A percentile compares a stretch with the other conserved stretches of the same genome.
These are phyloP conservation scores for Spilosoma lubricipeda DNA, from an alignment of 2,888 invertebrate species.

Conservation along the genomic window DNA sequence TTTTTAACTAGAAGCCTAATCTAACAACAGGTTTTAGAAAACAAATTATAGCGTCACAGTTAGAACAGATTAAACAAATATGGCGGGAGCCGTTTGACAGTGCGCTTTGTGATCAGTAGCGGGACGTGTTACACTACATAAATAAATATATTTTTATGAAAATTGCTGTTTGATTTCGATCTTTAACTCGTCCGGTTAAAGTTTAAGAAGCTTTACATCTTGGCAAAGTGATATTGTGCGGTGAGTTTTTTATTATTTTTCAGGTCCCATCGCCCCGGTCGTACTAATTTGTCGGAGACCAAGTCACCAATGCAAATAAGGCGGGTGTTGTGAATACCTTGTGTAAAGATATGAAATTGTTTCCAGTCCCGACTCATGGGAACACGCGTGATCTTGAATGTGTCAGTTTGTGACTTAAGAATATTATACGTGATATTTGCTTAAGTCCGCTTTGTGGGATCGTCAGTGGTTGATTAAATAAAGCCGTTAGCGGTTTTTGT, in stretches of 20 bases:
- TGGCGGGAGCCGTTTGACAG: constrained; percentile 72
- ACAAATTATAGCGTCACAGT: constrained; percentile 66
- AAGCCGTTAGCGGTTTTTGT: constrained; percentile 8
- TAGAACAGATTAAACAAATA: constrained; percentile 78
- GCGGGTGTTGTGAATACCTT: constrained; percentile 79
- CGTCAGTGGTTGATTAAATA: constrained; percentile 16
- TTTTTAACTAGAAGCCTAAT: constrained; percentile 55
- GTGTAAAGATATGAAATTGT: constrained; percentile 84
- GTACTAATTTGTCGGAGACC: constrained; percentile 81
- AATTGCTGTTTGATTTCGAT: constrained; percentile 26
- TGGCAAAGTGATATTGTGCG: constrained; percentile 37
- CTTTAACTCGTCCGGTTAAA: constrained; percentile 38
- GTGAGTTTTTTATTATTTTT: constrained; percentile 69
- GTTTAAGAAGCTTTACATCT: constrained; percentile 14
- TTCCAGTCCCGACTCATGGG: constrained; percentile 78
- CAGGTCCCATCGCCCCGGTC: constrained; percentile 59
- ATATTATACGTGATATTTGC: constrained; percentile 48
- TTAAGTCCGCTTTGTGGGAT: constrained; percentile 33
- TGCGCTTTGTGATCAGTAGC: constrained; percentile 71
- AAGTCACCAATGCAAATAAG: constrained; percentile 84
- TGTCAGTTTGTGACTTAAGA: constrained; percentile 38
- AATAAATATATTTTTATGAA: constrained; percentile 30
- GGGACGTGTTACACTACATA: constrained; percentile 52
- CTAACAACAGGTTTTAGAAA: constrained; percentile 70
- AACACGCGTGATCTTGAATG: constrained; percentile 55